These are phyloP conservation scores for Lophura nycthemera DNA, from an alignment of 2,113 vertebrate genomes.

Conservation along the genomic window DNA sequence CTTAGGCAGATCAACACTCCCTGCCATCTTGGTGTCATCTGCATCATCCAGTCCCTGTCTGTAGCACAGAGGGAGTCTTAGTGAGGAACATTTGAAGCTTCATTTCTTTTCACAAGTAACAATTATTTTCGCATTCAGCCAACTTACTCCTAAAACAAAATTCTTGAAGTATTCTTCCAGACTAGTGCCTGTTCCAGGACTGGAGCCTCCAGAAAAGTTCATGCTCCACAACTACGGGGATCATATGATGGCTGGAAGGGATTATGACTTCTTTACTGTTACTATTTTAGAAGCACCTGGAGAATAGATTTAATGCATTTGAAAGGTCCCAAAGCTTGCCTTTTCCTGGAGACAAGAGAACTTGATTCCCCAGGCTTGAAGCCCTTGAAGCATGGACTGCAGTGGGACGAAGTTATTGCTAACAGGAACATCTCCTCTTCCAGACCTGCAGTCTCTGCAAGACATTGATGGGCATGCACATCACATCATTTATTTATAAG, in stretches of 20 bases:
- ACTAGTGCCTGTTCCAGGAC: background rate
- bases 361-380: background rate
- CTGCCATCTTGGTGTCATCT: too few species aligned
- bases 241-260: background rate
- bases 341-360: background rate
- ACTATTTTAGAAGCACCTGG: background rate
- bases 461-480: background rate
- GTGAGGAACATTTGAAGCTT: background rate
- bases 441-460: background rate
- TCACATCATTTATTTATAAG: background rate
- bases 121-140: background rate
- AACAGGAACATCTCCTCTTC: background rate
- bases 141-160: background rate
- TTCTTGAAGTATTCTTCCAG: background rate
- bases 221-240: background rate
- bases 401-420: background rate
- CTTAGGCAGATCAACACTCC: too few species aligned
- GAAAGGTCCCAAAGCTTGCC: background rate
- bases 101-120: background rate
- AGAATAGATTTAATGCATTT: background rate
- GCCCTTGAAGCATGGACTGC: background rate
- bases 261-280: background rate
- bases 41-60: background rate
- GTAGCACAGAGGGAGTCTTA: background rate
- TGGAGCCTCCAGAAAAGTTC: conserved; percentile 32